Percentiles rank a stretch among this genome's conserved stretches.
Conservation (phyloP, 1,140 invertebrate genomes). For the Camponotus vicinus region DNA sequence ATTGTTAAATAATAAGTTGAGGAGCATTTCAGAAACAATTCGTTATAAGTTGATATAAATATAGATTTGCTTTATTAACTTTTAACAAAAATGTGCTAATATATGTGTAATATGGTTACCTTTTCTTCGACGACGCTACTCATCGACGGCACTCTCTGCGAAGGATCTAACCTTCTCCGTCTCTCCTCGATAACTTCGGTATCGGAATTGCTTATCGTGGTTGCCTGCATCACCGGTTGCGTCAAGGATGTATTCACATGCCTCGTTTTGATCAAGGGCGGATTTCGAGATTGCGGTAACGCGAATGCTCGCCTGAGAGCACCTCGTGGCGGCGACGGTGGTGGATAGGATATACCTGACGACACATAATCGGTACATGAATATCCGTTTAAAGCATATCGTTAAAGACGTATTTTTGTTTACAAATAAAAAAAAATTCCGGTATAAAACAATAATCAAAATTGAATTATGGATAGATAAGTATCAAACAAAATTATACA, state of each 20-base stretch:
- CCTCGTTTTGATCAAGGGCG: slow-evolving; percentile 91
- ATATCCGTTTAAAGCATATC: neutral
- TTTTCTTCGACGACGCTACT: slow-evolving; percentile 84
- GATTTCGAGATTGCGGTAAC: slow-evolving; percentile 91
- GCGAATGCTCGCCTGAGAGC: slow-evolving; percentile 90
- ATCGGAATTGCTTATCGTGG: slow-evolving; percentile 79
- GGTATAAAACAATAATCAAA: neutral
- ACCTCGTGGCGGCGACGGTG: slow-evolving; percentile 91
- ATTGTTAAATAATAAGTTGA: no score
- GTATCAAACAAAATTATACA: neutral
- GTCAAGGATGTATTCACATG: slow-evolving; percentile 84
- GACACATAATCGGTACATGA: slow-evolving; percentile 24
- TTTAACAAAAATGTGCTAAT: neutral
- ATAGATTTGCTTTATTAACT: neutral
- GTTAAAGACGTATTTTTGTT: neutral
- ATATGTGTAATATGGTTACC: slow-evolving; percentile 56
- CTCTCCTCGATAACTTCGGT: slow-evolving; percentile 83
- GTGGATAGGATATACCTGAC: slow-evolving; percentile 91
- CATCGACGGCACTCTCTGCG: slow-evolving; percentile 81
- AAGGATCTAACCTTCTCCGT: slow-evolving; percentile 81
- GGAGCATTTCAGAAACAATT: no score
- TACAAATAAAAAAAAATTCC: neutral
- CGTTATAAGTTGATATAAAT: no score
- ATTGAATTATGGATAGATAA: neutral
- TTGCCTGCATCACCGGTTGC: slow-evolving; percentile 76